These are phyloP conservation scores for Zapus hudsonius DNA, from an alignment of 2,113 vertebrate species.

Conservation along the genomic window DNA sequence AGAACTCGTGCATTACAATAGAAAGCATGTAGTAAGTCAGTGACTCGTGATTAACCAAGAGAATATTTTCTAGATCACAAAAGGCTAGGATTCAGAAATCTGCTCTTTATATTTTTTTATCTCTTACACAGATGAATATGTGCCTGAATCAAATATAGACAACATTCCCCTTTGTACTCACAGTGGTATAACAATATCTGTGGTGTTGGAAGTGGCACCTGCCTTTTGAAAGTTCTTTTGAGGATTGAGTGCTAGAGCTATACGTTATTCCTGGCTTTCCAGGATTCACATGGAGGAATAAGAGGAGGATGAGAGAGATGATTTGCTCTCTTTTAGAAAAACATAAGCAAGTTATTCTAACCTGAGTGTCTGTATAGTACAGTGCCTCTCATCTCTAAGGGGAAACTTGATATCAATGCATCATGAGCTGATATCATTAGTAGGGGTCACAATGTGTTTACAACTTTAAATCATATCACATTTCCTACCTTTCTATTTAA, in stretches of 20 bases:
- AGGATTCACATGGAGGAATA: neutral
- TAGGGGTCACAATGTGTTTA: neutral
- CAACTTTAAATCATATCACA: conserved; percentile 10
- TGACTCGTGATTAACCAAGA: neutral
- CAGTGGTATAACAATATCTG: neutral
- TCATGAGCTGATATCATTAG: neutral
- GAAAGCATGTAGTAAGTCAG: neutral
- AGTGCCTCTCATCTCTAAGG: neutral
- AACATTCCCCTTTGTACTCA: neutral
- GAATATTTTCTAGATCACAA: neutral
- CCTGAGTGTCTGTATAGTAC: neutral
- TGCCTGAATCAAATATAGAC: neutral
- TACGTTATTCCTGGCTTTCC: neutral
- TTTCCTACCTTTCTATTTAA: conserved; percentile 40
- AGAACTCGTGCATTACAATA: neutral
- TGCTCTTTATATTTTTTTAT: neutral
- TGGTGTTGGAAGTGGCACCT: neutral
- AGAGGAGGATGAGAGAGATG: neutral
- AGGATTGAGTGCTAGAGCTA: neutral
- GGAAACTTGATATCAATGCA: neutral
- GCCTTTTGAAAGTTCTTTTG: conserved; percentile 7
- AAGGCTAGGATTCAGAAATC: neutral
- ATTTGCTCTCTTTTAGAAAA: conserved; percentile 32
- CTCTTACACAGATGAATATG: neutral
- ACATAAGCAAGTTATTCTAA: neutral